Conservation (phyloP, 2,113 vertebrate species). For the Chitala chitala region DNA sequence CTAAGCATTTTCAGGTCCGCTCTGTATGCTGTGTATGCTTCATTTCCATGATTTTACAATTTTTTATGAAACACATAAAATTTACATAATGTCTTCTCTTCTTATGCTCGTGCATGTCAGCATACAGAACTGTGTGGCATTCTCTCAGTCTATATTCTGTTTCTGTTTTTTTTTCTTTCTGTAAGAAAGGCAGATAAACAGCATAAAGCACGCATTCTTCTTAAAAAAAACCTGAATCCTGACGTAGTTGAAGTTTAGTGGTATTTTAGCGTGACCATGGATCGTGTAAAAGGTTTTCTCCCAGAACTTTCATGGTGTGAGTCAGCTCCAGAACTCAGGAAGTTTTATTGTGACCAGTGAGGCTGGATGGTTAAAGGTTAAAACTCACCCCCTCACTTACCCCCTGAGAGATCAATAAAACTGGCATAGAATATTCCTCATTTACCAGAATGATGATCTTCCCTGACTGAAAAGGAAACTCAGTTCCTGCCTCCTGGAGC, state of each 20-base stretch:
- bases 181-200: constrained; percentile 32
- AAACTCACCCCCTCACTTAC: constrained; percentile 35
- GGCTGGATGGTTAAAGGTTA: constrained; percentile 18
- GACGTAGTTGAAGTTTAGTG: constrained; percentile 29
- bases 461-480: constrained; percentile 38
- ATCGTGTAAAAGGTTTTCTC: constrained; percentile 55
- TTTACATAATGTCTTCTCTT: too few species aligned
- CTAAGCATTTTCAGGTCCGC: not conserved
- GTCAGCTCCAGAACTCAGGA: constrained; percentile 42
- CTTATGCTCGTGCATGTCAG: too few species aligned
- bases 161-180: constrained; percentile 16
- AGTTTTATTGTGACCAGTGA: constrained; percentile 36
- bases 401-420: constrained; percentile 45
- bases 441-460: constrained; percentile 48
- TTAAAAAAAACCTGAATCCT: constrained; percentile 17
- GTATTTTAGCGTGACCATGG: constrained; percentile 52
- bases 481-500: constrained; percentile 38
- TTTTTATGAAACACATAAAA: not conserved
- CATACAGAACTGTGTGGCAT: not conserved
- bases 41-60: not conserved
- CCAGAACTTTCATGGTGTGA: constrained; percentile 60
- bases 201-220: constrained; percentile 24
- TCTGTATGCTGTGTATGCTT: not conserved
- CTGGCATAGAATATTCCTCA: constrained; percentile 51
- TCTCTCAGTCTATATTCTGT: not conserved